Percentiles rank a stretch among this genome's conserved stretches.
Evolutionary conservation across 2,888 invertebrate genomes (phyloP).

Genomic region (Pogonocherus hispidulus): DNA sequence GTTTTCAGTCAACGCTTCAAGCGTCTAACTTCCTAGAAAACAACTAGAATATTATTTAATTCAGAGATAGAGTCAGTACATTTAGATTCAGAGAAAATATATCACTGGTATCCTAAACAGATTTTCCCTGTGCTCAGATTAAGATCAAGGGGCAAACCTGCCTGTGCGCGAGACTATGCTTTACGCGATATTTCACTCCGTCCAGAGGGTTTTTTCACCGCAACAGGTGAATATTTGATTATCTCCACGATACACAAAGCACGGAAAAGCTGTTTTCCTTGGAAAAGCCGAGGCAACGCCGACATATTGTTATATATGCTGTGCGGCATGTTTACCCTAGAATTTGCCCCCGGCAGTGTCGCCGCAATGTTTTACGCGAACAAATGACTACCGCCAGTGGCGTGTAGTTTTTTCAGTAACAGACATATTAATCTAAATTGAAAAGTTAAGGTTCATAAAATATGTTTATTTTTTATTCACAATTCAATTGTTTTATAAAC

Average conservation of each 20-base stretch:
- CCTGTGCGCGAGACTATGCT: neutral
- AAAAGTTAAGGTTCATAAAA: too few species aligned
- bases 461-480: too few species aligned
- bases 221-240: conserved; percentile 24
- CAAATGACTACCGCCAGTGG: conserved; percentile 2
- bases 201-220: conserved; percentile 8
- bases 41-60: too few species aligned
- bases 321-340: conserved; percentile 11
- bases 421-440: too few species aligned
- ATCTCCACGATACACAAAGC: conserved; percentile 14
- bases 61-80: too few species aligned
- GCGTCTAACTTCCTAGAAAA: too few species aligned
- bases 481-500: too few species aligned
- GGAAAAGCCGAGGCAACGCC: neutral
- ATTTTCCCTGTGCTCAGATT: too few species aligned
- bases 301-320: conserved; percentile 13
- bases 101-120: too few species aligned
- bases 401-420: neutral
- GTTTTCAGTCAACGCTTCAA: too few species aligned
- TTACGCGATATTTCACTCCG: neutral
- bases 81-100: too few species aligned
- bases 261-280: neutral
- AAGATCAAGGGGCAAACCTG: too few species aligned
- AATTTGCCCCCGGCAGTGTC: conserved; percentile 12
- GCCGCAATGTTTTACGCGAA: conserved; percentile 6